A percentile compares a stretch with the other conserved stretches of the same genome.
phyloP scores from a whole-genome alignment of 2,888 invertebrate genomes.

The Megalurothrips usitatus region DNA sequence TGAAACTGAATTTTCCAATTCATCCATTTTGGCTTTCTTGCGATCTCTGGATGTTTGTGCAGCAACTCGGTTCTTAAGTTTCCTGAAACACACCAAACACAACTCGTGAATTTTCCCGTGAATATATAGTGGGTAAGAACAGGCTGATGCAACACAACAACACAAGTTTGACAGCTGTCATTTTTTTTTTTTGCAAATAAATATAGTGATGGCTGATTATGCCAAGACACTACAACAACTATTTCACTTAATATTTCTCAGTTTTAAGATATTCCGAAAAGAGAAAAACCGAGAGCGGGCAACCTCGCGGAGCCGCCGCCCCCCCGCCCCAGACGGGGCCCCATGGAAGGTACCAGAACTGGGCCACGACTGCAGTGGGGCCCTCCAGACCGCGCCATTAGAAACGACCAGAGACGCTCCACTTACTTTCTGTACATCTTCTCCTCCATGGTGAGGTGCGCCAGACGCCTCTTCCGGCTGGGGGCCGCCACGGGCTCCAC shows the following conservation, averaged over 20 bases:
- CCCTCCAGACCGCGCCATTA: too few species aligned
- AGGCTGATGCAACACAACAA: constrained; percentile 18
- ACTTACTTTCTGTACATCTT: constrained; percentile 83
- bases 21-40: constrained; percentile 89
- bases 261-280: not conserved
- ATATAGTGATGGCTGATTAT: not conserved
- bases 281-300: not conserved
- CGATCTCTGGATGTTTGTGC: constrained; percentile 96
- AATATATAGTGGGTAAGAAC: not conserved
- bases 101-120: not conserved
- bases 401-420: not conserved
- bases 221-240: not conserved
- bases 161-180: not conserved
- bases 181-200: not conserved
- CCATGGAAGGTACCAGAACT: not conserved
- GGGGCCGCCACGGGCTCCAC: constrained; percentile 32
- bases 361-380: not conserved
- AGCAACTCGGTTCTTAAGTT: constrained; percentile 92
- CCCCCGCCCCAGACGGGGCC: not conserved
- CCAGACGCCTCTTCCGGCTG: constrained; percentile 70
- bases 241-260: not conserved
- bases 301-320: not conserved
- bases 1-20: constrained; percentile 63
- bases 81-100: constrained; percentile 55
- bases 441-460: constrained; percentile 81